Conservation (phyloP, 2,113 vertebrate genomes). For the Ptychochromis oligacanthus region DNA sequence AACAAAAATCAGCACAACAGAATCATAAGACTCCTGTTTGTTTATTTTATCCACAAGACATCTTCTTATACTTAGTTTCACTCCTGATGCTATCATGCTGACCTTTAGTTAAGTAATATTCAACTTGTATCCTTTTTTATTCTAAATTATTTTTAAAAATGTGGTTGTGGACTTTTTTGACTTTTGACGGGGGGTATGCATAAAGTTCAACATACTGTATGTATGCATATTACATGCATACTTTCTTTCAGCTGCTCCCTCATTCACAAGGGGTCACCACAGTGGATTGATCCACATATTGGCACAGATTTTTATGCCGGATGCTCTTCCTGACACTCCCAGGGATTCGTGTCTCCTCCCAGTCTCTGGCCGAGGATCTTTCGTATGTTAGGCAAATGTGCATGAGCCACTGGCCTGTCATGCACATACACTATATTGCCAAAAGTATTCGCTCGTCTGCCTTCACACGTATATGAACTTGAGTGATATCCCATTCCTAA, state of each 20-base stretch:
- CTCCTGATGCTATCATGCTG: background rate
- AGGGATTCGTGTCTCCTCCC: background rate
- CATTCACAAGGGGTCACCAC: accelerated
- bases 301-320: no score
- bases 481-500: no score
- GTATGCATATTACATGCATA: no score
- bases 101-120: accelerated
- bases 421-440: no score
- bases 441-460: no score
- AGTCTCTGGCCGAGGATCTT: background rate
- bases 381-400: background rate
- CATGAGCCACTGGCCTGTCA: background rate
- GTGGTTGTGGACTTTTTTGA: accelerated
- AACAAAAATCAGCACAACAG: background rate
- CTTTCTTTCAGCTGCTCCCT: background rate
- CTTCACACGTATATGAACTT: no score
- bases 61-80: no score
- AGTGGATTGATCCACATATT: no score
- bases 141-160: no score
- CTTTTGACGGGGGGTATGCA: background rate
- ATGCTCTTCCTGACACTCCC: background rate
- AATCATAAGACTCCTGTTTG: background rate
- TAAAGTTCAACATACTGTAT: background rate
- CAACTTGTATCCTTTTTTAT: no score
- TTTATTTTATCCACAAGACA: background rate